phyloP scores from a whole-genome alignment of 2,888 invertebrate species.

The Tupiocoris notatus region DNA sequence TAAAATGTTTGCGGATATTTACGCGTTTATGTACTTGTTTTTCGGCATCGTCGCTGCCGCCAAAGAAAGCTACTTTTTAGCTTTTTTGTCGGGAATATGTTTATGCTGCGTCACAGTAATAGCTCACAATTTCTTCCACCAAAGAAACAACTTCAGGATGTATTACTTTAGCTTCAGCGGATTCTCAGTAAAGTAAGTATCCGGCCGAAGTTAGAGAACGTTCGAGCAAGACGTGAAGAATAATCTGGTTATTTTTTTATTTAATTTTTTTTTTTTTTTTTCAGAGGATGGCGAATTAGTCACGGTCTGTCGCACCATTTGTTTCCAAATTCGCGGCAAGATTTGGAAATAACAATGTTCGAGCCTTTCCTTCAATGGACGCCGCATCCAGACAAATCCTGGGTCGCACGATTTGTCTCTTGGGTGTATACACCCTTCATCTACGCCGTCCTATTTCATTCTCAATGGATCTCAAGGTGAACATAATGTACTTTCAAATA shows the following conservation, averaged over 20 bases:
- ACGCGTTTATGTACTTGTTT: constrained; percentile 54
- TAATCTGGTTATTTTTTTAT: background rate
- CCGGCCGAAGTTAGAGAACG: too few relatives aligned
- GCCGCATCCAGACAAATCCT: constrained; percentile 59
- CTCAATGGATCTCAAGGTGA: constrained; percentile 12
- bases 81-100: constrained; percentile 59
- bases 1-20: constrained; percentile 55
- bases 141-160: constrained; percentile 74
- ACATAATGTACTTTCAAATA: too few relatives aligned
- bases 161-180: constrained; percentile 70
- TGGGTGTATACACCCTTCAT: constrained; percentile 59
- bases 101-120: constrained; percentile 62
- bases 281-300: constrained; percentile 69
- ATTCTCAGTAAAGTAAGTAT: constrained; percentile 65
- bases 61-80: constrained; percentile 51
- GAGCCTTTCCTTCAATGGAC: constrained; percentile 69
- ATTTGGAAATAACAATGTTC: constrained; percentile 67
- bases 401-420: constrained; percentile 58
- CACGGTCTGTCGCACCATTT: constrained; percentile 77
- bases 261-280: constrained; percentile 50
- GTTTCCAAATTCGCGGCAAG: constrained; percentile 73
- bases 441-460: constrained; percentile 51
- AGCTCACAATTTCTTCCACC: constrained; percentile 77
- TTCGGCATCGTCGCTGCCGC: constrained; percentile 51
- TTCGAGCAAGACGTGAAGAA: too few relatives aligned